Percentiles rank a stretch among this genome's conserved stretches.
Evolutionary conservation across 2,888 invertebrate species (phyloP).

Genomic region (Mythimna ferrago): DNA sequence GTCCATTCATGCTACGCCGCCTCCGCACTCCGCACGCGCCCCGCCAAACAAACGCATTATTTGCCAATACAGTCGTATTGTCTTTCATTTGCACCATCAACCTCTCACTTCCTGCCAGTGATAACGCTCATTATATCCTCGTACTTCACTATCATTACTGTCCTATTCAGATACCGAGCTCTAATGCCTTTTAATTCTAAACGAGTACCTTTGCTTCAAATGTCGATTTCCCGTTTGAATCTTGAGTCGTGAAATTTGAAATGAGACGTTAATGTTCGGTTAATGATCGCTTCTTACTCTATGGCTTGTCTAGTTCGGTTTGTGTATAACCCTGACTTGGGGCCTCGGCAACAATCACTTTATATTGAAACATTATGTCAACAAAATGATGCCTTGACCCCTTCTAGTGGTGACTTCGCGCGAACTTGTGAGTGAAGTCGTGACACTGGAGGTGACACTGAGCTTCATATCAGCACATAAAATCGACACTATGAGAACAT

Average conservation of each 20-base stretch:
- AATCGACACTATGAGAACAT: slow-evolving; percentile 60
- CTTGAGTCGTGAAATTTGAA: slow-evolving; percentile 81
- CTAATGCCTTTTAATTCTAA: slow-evolving; percentile 63
- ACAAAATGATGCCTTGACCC: slow-evolving; percentile 75
- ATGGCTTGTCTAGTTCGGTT: slow-evolving; percentile 42
- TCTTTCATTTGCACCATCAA: slow-evolving; percentile 82
- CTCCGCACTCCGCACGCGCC: slow-evolving; percentile 84
- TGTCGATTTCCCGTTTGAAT: slow-evolving; percentile 70
- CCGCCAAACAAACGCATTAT: slow-evolving; percentile 79
- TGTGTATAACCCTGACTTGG: slow-evolving; percentile 69
- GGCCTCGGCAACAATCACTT: slow-evolving; percentile 73
- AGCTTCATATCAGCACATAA: slow-evolving; percentile 64
- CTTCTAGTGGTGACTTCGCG: slow-evolving; percentile 61
- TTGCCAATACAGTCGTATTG: slow-evolving; percentile 79
- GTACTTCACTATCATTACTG: slow-evolving; percentile 64
- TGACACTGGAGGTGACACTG: slow-evolving; percentile 71
- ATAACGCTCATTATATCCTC: slow-evolving; percentile 67
- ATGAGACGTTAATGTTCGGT: slow-evolving; percentile 73
- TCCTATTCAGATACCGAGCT: slow-evolving; percentile 41
- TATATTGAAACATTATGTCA: slow-evolving; percentile 69
- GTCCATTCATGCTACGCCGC: slow-evolving; percentile 84
- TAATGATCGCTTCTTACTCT: slow-evolving; percentile 68
- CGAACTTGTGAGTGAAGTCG: slow-evolving; percentile 64
- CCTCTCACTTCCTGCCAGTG: slow-evolving; percentile 85
- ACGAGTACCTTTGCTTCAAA: slow-evolving; percentile 56